Evolutionary conservation across 2,113 vertebrate genomes (phyloP).

Genomic region (Phalacrocorax pelagicus): DNA sequence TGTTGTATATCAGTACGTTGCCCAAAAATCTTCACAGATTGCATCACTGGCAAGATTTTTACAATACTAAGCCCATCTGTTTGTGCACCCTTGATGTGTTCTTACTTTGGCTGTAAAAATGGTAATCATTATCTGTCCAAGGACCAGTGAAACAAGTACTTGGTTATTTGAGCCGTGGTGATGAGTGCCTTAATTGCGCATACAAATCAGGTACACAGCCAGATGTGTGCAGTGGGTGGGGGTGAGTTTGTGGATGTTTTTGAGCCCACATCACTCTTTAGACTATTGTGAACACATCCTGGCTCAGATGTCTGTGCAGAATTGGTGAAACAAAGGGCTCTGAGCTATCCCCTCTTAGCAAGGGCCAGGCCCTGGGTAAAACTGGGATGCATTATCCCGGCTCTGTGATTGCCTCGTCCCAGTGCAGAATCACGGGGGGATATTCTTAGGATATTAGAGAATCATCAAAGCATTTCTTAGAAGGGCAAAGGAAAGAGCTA

Average conservation of each 20-base stretch:
- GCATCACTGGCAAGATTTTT: not conserved
- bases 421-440: conserved; percentile 28
- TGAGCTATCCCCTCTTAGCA: not conserved
- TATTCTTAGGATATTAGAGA: conserved; percentile 57
- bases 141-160: not conserved
- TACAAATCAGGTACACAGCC: conserved; percentile 9
- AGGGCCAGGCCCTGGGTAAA: not conserved
- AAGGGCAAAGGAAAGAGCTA: conserved; percentile 52
- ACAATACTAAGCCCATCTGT: not conserved
- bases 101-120: conserved; percentile 3
- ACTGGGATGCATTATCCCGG: conserved; percentile 39
- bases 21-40: not conserved
- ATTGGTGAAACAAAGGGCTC: conserved; percentile 38
- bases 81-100: not conserved
- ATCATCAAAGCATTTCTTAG: conserved; percentile 69
- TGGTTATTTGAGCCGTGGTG: not conserved
- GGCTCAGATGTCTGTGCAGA: not conserved
- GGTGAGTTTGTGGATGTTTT: not conserved
- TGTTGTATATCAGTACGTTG: not conserved
- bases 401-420: conserved; percentile 36
- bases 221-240: conserved; percentile 6
- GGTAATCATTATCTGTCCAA: not conserved
- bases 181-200: not conserved
- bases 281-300: not conserved
- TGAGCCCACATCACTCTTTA: conserved; percentile 4